phyloP scores from a whole-genome alignment of 2,113 vertebrate genomes.

The Entomyzon cyanotis region DNA sequence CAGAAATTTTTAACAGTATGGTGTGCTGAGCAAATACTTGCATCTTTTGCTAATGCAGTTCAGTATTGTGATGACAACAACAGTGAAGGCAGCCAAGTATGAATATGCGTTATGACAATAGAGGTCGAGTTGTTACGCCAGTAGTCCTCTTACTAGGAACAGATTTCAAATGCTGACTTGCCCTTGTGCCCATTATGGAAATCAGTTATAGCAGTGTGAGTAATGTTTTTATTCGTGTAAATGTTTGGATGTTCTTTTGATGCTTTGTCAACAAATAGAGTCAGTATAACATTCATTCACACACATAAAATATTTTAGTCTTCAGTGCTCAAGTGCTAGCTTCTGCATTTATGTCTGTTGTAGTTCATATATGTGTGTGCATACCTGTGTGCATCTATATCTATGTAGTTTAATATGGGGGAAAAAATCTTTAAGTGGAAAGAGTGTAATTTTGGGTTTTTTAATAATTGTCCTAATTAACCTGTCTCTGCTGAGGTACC shows the following conservation, averaged over 20 bases:
- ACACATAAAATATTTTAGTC: background rate
- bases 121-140: background rate
- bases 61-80: background rate
- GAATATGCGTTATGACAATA: background rate
- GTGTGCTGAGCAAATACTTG: background rate
- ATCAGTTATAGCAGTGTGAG: background rate
- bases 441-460: background rate
- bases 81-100: background rate
- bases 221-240: background rate
- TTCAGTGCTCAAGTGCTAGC: background rate
- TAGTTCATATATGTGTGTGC: background rate
- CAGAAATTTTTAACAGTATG: background rate
- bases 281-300: background rate
- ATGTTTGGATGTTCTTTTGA: background rate
- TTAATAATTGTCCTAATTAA: background rate
- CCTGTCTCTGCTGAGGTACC: background rate
- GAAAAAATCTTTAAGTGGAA: background rate
- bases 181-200: rapidly evolving
- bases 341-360: background rate
- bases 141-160: background rate
- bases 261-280: rapidly evolving
- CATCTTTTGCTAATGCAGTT: background rate
- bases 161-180: background rate
- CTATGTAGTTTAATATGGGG: background rate
- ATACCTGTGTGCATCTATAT: background rate